Conservation (phyloP, 2,888 invertebrate genomes). For the Sceliomorpha sp. region DNA sequence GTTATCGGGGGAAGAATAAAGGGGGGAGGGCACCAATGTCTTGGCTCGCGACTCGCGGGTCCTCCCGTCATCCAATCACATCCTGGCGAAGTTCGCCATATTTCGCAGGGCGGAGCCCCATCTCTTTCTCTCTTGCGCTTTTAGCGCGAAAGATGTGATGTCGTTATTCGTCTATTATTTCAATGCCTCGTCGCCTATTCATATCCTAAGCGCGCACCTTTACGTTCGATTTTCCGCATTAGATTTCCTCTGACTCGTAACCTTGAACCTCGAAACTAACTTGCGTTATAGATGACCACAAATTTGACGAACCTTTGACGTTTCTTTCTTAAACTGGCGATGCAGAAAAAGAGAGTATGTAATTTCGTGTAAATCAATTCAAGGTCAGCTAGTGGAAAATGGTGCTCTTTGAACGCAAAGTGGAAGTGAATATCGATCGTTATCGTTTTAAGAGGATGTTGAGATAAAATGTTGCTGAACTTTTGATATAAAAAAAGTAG, state of each 20-base stretch:
- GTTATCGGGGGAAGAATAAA: slow-evolving; percentile 67
- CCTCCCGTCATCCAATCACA: slow-evolving; percentile 80
- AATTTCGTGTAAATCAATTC: too few relatives aligned
- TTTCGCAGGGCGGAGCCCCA: slow-evolving; percentile 78
- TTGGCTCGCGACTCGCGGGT: slow-evolving; percentile 76
- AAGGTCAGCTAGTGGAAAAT: too few relatives aligned
- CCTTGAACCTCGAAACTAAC: slow-evolving; percentile 31
- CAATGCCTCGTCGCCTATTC: slow-evolving; percentile 62
- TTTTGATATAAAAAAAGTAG: too few relatives aligned
- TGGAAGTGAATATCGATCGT: too few relatives aligned
- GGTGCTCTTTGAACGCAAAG: too few relatives aligned
- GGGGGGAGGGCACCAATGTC: slow-evolving; percentile 77
- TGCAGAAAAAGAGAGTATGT: too few relatives aligned
- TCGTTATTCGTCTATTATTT: slow-evolving; percentile 73
- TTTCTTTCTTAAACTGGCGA: background rate
- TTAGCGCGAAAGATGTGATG: slow-evolving; percentile 61
- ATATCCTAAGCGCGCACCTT: slow-evolving; percentile 11
- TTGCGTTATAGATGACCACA: slow-evolving; percentile 9
- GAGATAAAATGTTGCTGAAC: too few relatives aligned
- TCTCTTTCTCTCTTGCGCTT: slow-evolving; percentile 60
- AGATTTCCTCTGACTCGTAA: slow-evolving; percentile 10
- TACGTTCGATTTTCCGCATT: slow-evolving; percentile 19
- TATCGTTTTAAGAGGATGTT: too few relatives aligned
- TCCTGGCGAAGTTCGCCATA: slow-evolving; percentile 78
- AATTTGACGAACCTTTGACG: slow-evolving; percentile 15